Evolutionary conservation across 2,113 vertebrate genomes (phyloP), one percentile per base, ranked within the genome.

Genomic region (Actenoides lindsayi): DNA sequence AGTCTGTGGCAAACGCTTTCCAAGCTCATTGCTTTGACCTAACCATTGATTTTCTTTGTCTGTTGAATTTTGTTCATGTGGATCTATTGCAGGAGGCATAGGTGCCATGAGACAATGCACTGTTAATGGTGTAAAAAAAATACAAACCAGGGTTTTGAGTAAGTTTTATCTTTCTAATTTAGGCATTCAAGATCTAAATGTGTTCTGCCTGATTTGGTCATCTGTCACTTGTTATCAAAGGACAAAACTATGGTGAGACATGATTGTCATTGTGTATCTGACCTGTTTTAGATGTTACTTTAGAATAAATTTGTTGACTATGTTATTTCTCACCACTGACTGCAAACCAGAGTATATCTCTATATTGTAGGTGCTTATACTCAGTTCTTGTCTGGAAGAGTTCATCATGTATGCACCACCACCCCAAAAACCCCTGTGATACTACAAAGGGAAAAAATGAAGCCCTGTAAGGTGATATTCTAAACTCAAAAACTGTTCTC

Each of bases 401-500:
- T 14, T 79, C 3, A 2, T 54, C 67, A 54, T 0, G 0, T 37
- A 10, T 23, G 6, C 3, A 65, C 3, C 11, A 56, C 11, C 8
- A 3, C 4, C 23, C 2, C 7, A 4, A 70, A 46, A 41, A 19
- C 5, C 51, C 81, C 42, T 0, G 8, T 11, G 5, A 23, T 13
- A 4, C 4, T 59, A n/a, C 19, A 78, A 75, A 53, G 23, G 17
- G 7, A 33, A 74, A 82, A 74, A 81, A 25, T 14, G 15, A 42
- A 86, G 11, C 48, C 60, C 50, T 0, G 0, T 20, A 59, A 64
- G 7, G 20, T 23, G 44, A 13, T 4, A 20, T 35, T 83, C 19
- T 70, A 62, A 41, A 27, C 31, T 44, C 17, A 53, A 80, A 84
- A 87, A 28, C 19, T 85, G 17, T 84, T 81, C 44, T 39, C 33